Evolutionary conservation across 2,113 vertebrate species (phyloP).

Genomic region (Hoplias malabaricus): DNA sequence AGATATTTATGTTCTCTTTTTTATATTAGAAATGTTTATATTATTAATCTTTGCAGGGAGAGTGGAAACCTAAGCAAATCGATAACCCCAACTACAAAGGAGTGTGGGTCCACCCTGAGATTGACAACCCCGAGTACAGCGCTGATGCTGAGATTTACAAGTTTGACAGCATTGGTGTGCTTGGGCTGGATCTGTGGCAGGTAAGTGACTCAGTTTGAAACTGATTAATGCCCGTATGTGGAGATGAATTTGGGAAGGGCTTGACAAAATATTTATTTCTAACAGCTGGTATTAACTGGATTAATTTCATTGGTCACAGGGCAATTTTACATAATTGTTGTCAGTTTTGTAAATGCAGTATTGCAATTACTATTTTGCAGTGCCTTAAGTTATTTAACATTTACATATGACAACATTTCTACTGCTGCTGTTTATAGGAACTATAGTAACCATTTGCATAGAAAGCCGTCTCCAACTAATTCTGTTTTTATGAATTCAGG

Average conservation of each 20-base stretch:
- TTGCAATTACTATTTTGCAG: too few relatives aligned
- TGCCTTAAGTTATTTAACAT: too few relatives aligned
- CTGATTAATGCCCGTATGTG: neutral
- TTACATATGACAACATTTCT: too few relatives aligned
- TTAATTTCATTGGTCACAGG: neutral
- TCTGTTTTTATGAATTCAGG: slow-evolving; percentile 58
- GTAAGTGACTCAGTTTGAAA: slow-evolving; percentile 55
- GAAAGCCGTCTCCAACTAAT: neutral
- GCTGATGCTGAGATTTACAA: slow-evolving; percentile 73
- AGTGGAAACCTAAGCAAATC: slow-evolving; percentile 81
- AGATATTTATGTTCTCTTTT: too few relatives aligned
- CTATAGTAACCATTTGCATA: too few relatives aligned
- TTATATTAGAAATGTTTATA: neutral
- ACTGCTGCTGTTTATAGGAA: too few relatives aligned
- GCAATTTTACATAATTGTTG: too few relatives aligned
- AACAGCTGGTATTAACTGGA: neutral
- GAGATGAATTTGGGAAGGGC: neutral
- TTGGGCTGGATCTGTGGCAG: slow-evolving; percentile 90
- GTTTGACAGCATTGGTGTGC: slow-evolving; percentile 76
- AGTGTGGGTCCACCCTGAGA: slow-evolving; percentile 81
- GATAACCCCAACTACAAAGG: slow-evolving; percentile 80
- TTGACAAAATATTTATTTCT: neutral
- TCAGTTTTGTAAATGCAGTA: too few relatives aligned
- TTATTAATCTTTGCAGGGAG: slow-evolving; percentile 67
- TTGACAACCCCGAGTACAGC: slow-evolving; percentile 75